A percentile compares a stretch with the other conserved stretches of the same genome.
Conservation (phyloP, 37 sponge, comb jelly and placozoan genomes). For the Lycopodina hypogea region DNA sequence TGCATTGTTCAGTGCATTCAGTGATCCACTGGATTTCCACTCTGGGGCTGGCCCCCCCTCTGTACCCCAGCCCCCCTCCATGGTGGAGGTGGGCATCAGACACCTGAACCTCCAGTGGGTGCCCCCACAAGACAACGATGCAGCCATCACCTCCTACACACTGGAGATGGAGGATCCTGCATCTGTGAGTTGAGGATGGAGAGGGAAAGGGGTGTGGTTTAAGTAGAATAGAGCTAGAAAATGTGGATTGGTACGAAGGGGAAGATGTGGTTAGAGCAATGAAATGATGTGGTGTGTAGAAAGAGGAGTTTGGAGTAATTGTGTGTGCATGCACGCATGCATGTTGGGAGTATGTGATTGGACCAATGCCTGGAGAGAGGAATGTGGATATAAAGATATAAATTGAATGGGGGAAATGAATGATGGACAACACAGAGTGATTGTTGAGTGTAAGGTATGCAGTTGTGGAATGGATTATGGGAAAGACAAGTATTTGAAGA, state of each 20-base stretch:
- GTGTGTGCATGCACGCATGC: too few species aligned
- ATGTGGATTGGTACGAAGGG: background rate
- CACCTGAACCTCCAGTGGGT: conserved; percentile 31
- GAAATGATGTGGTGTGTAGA: background rate
- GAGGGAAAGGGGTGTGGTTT: background rate
- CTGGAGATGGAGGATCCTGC: conserved; percentile 68
- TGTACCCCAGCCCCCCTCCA: conserved; percentile 41
- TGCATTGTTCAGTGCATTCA: conserved; percentile 39
- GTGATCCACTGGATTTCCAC: conserved; percentile 35
- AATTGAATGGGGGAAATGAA: too few species aligned
- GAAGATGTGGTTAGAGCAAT: background rate
- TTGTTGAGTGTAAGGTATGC: too few species aligned
- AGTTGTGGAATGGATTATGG: too few species aligned
- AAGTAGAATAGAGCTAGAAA: background rate
- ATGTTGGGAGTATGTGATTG: too few species aligned
- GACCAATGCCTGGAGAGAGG: too few species aligned
- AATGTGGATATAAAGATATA: too few species aligned
- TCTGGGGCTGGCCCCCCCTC: conserved; percentile 42
- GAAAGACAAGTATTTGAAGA: too few species aligned
- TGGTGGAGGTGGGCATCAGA: conserved; percentile 1
- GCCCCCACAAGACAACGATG: conserved; percentile 24
- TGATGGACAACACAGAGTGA: too few species aligned
- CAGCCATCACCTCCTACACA: conserved; percentile 29
- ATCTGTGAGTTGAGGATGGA: conserved; percentile 8
- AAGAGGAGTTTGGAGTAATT: background rate